phyloP scores from a whole-genome alignment of 2,888 invertebrate genomes.

The Arctia plantaginis region DNA sequence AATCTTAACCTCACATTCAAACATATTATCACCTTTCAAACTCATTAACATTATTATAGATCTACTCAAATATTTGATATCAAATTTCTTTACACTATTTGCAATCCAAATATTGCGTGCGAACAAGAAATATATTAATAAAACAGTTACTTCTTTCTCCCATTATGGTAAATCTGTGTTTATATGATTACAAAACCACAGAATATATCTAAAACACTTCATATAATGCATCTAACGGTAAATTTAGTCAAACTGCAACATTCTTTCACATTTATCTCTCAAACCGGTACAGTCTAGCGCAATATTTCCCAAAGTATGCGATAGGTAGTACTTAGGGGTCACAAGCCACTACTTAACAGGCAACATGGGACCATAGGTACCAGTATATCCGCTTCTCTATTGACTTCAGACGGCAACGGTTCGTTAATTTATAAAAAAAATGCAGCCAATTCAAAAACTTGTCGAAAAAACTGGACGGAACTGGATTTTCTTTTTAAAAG shows the following conservation, averaged over 20 bases:
- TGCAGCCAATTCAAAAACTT: background rate
- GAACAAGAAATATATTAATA: background rate
- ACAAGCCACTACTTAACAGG: background rate
- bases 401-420: background rate
- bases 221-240: constrained; percentile 47
- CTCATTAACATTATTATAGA: background rate
- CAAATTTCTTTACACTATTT: background rate
- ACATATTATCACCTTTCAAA: background rate
- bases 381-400: background rate
- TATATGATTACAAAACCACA: background rate
- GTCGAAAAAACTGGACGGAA: background rate
- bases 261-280: constrained; percentile 45
- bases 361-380: background rate
- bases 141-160: background rate
- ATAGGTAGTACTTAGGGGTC: background rate
- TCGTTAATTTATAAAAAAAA: background rate
- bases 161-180: background rate
- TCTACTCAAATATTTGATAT: background rate
- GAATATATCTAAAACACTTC: constrained; percentile 12
- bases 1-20: background rate
- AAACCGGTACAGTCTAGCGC: constrained; percentile 42
- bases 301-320: background rate
- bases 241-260: constrained; percentile 47
- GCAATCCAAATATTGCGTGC: background rate
- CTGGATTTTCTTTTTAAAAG: background rate